Conservation (phyloP, 1,140 invertebrate genomes). For the Pinna nobilis region DNA sequence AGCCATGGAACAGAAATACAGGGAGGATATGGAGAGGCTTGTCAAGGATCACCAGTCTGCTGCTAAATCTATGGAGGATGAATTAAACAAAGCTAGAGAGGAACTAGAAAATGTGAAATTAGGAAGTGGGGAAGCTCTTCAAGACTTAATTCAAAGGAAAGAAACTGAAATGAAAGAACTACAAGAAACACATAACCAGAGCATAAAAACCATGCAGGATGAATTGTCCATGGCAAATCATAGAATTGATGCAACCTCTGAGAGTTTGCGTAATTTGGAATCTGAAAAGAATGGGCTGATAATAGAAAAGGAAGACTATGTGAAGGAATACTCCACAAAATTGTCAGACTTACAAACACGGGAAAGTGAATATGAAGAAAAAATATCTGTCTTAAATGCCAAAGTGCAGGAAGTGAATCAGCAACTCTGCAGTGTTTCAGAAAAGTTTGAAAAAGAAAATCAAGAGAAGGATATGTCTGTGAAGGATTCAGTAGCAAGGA, state of each 20-base stretch:
- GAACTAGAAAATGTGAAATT: conserved; percentile 46
- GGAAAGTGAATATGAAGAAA: conserved; percentile 9
- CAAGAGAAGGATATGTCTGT: conserved; percentile 52
- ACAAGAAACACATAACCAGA: neutral
- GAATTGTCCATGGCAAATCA: neutral
- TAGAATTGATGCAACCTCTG: conserved; percentile 22
- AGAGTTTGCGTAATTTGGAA: conserved; percentile 28
- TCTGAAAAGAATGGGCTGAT: conserved; percentile 26
- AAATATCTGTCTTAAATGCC: conserved; percentile 3
- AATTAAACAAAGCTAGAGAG: conserved; percentile 1
- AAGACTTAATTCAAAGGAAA: conserved; percentile 4
- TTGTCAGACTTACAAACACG: conserved; percentile 1
- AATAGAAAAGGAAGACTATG: conserved; percentile 1
- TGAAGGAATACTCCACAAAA: conserved; percentile 9
- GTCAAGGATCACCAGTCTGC: conserved; percentile 44
- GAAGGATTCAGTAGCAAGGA: conserved; percentile 30
- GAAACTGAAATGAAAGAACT: conserved; percentile 1
- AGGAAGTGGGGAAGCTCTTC: conserved; percentile 15
- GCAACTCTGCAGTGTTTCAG: conserved; percentile 30
- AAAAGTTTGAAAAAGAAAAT: conserved; percentile 60
- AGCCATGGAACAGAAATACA: neutral
- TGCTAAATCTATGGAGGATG: conserved; percentile 19
- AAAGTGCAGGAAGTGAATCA: conserved; percentile 41
- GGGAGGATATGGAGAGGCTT: conserved; percentile 47
- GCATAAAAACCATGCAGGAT: neutral